Evolutionary conservation across 1,140 invertebrate species (phyloP), one percentile per base, ranked within the genome.

Genomic region (Leucophenga varia): DNA sequence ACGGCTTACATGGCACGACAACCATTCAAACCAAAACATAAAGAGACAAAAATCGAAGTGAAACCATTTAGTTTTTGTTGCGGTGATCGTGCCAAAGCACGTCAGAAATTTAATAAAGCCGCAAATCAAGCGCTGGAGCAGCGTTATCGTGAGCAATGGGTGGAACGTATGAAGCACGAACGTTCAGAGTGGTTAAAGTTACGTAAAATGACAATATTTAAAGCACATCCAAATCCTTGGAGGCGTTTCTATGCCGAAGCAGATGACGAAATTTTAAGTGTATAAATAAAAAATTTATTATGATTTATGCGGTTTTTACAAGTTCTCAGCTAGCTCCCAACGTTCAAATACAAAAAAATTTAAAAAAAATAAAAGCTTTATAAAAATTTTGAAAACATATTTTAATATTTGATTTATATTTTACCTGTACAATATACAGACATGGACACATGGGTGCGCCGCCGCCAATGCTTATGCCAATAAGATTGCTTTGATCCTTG

Each of bases 391-490:
- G 22, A 36, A 43, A 14, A 20, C 5, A 20, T n/a, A 38, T 12
- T 1, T n/a, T 10, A 10, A 13, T 9, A 13, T 21, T 3, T 10
- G 13, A 38, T 44, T 45, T 9, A 19, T 45, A 41, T 47, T 41
- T 64, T 52, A 97, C 90, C 84, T 93, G 86, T 10, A 99, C 96
- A 59, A 99, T 94, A 75, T 99, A 99, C 1, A 99, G 78, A 75
- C 96, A 98, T 0, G 95, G 95, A 76, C 97, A 99, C 37, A 93
- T 80, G 1, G 95, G 95, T 0, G 94, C 91, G 39, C 97, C 96
- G 9, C 94, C 94, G 3, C 96, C 96, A 50, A 98, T 98, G 73
- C 93, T 97, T 46, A 98, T 98, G 2, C 97, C 96, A 59, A 99
- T 97, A 14, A 98, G 76, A 76, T 98, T 98, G 74, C 90, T 92